Evolutionary conservation across 2,888 invertebrate genomes (phyloP).

Genomic region (Ptychoptera albimana): DNA sequence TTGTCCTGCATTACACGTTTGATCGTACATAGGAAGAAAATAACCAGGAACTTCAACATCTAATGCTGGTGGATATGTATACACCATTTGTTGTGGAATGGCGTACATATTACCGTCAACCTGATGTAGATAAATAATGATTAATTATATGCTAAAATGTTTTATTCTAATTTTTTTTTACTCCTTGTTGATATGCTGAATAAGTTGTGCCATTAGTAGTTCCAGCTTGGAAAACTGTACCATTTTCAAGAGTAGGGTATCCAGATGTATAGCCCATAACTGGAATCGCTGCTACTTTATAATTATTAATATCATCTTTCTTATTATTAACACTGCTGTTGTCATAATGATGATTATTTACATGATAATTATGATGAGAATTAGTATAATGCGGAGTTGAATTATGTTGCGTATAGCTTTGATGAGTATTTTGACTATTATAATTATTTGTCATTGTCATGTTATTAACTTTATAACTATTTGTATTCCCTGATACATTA

Average conservation of each 20-base stretch:
- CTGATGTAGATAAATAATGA: slow-evolving; percentile 13
- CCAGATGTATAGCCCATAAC: slow-evolving; percentile 20
- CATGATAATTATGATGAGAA: no score
- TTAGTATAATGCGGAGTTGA: no score
- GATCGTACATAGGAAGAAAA: slow-evolving; percentile 30
- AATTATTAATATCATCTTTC: slow-evolving; percentile 18
- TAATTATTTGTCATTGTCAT: slow-evolving; percentile 3
- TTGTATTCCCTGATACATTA: neutral
- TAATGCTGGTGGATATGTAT: slow-evolving; percentile 25
- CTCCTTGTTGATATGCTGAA: slow-evolving; percentile 31
- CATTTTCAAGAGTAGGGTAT: slow-evolving; percentile 26
- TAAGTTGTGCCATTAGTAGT: slow-evolving; percentile 20
- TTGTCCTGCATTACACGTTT: slow-evolving; percentile 19
- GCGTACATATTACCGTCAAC: slow-evolving; percentile 31
- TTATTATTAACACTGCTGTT: slow-evolving; percentile 15
- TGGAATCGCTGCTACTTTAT: slow-evolving; percentile 10
- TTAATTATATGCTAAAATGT: slow-evolving; percentile 1
- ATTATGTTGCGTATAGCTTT: no score
- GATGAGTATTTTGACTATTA: no score
- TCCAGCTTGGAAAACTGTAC: slow-evolving; percentile 25
- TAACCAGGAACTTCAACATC: slow-evolving; percentile 28
- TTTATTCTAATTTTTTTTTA: slow-evolving; percentile 13
- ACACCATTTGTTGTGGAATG: slow-evolving; percentile 30
- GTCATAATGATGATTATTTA: no score
- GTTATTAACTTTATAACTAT: slow-evolving; percentile 5